phyloP scores from a whole-genome alignment of 2,888 invertebrate species.

The Ochlodes sylvanus region DNA sequence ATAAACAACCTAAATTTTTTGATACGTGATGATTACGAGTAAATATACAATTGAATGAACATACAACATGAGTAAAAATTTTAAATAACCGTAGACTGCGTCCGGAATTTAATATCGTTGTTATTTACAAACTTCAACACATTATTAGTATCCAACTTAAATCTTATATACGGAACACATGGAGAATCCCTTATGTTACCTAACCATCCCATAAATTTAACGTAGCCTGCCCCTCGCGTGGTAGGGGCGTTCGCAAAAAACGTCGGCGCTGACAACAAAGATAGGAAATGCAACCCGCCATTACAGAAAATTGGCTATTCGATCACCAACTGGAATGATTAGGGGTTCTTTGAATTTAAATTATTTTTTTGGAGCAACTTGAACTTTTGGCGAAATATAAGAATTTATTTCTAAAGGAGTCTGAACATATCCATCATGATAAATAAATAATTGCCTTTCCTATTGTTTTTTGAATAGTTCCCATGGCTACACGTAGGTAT shows the following conservation, averaged over 20 bases:
- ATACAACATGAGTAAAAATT: too few species aligned
- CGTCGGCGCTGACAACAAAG: slow-evolving; percentile 77
- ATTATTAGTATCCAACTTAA: slow-evolving; percentile 23
- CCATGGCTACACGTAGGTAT: too few species aligned
- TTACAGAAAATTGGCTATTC: slow-evolving; percentile 79
- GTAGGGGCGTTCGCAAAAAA: slow-evolving; percentile 74
- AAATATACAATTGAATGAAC: too few species aligned
- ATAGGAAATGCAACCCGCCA: slow-evolving; percentile 79
- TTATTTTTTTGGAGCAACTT: slow-evolving; percentile 37
- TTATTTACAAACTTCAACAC: slow-evolving; percentile 5
- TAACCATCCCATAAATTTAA: slow-evolving; percentile 58
- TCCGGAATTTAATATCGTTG: too few species aligned
- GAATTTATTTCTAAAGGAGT: not conserved
- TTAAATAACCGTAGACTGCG: too few species aligned
- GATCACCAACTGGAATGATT: slow-evolving; percentile 61
- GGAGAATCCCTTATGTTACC: slow-evolving; percentile 30
- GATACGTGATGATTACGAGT: too few species aligned
- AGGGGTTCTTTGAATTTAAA: slow-evolving; percentile 59
- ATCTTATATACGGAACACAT: slow-evolving; percentile 24
- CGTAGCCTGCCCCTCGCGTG: slow-evolving; percentile 63
- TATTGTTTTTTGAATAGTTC: too few species aligned
- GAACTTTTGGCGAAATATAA: slow-evolving; percentile 6
- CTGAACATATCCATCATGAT: not conserved
- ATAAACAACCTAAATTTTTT: too few species aligned
- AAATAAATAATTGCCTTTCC: not conserved